Base-by-base conservation (phyloP, 2,797 vertebrate genomes). In the Mormyrus proboscirostris region DNA sequence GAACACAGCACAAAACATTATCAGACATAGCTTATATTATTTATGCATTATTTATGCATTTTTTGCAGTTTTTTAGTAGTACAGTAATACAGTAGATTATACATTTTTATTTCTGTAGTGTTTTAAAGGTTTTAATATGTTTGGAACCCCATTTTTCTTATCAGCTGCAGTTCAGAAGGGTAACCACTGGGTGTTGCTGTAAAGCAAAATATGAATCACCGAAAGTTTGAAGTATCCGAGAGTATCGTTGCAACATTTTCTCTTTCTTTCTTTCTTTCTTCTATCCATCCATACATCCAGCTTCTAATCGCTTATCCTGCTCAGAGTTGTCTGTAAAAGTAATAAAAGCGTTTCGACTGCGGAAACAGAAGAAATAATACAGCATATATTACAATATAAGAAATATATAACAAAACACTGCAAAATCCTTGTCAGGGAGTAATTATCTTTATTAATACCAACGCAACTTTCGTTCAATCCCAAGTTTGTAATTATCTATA, bases 101-200 rank as follows among this genome's bases (percentile, higher is more conserved):
- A 5, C 12, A 14, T 33, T 73, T 69, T 38, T 73, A 73, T 33
- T 33, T 12, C 62, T 12, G 62, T 3, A 69, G 62, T 4, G 62
- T 65, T 65, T 33, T 73, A 69, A 69, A 69, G 29, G 65, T 73
- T 73, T 38, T 38, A 38, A 73, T 73, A 38, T 2, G 29, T 73
- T 73, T 33, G 29, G 16, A 73, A 1, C 12, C 4, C 3, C 4
- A 10, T 16, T 73, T 73, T 73, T 73, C 65, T 73, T 5, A 65
- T 65, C 33, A 79, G 38, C 19, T 89, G 88, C 41, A 84, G 76
- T 84, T 59, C 51, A 10, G 49, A 55, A 83, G 47, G 5, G 8
- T 41, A 7, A 22, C 88, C 88, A 83, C 53, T 82, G 79, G 88
- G 44, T 82, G 88, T 16, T 49, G 53, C 73, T 79, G 53, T 50